Evolutionary conservation across 2,113 vertebrate species (phyloP), one percentile per base, ranked within the genome.

Genomic region (Corynorhinus townsendii): DNA sequence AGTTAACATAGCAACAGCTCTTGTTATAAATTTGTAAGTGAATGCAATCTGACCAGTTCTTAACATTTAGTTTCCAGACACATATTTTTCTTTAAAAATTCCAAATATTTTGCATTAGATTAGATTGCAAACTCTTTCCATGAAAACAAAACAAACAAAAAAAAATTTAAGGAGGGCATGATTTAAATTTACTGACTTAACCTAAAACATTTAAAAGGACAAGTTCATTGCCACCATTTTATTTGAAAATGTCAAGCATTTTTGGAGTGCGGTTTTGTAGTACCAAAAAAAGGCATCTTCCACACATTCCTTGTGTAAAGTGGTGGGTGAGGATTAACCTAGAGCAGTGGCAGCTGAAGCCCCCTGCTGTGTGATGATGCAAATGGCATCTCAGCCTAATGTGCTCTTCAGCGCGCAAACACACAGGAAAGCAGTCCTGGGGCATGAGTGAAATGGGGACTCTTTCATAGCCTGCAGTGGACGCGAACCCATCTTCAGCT

Each of bases 301-400:
- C 96, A 95, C 91, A 95, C 95, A 96, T 96, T 97, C 86, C 30
- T 76, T 49, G 45, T 75, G 14, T 93, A 88, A 86, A 96, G 94
- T 96, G 45, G 95, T 30, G 84, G 95, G 96, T 96, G 96, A 96
- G 95, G 98, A 98, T 97, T 97, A 97, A 97, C 96, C 95, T 82
- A 97, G 96, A 97, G 95, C 17, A 96, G 95, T 96, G 96, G 97
- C 97, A 97, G 97, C 97, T 98, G 96, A 98, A 98, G 98, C 98
- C 98, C 98, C 98, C 98, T 98, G 98, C 98, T 98, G 98, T 98
- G 98, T 97, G 98, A 97, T 97, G 98, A 98, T 98, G 98, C 98
- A 98, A 98, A 98, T 98, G 97, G 98, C 98, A 98, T 98, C 98
- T 96, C 91, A 95, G 92, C 96, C 97, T 98, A 89, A 96, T 95